Evolutionary conservation across 2,797 vertebrate genomes (phyloP), one percentile per base, ranked within the genome.

Genomic region (Onychomys arenicola): DNA sequence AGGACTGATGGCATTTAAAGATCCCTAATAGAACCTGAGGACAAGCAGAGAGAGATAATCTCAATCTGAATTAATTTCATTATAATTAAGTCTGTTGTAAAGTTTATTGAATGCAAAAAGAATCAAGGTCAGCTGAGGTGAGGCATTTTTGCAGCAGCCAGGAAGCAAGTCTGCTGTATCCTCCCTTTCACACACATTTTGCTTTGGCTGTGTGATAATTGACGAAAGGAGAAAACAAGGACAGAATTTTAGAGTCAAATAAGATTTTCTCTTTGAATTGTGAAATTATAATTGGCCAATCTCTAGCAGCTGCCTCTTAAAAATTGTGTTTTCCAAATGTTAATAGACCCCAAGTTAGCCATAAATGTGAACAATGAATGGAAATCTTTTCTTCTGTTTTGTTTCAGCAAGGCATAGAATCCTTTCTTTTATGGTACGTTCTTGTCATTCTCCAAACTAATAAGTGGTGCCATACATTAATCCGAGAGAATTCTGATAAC

Each of bases 261-360:
- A 63, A 95, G 89, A 90, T 95, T 97, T 97, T 97, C 43, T 96
- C 2, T 95, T 97, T 91, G 85, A 77, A 97, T 95, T 91, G 59
- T 77, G 55, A 97, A 90, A 98, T 96, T 88, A 90, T 52, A 93
- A 96, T 98, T 98, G 91, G 85, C 92, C 78, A 96, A 23, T 23
- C 43, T 93, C 82, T 75, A 89, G 91, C 91, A 96, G 90, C 95
- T 97, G 65, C 46, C 27, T 95, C 19, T 96, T 96, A 98, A 96
- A 97, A 97, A 92, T 65, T 96, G 85, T 96, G 92, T 95, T 97
- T 97, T 96, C 95, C 94, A 93, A 98, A 97, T 90, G 78, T n/a
- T 88, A 81, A 97, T 96, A 93, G 95, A n/a, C 77, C 92, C 40
- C 95, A 93, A 94, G 94, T 96, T 95, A 97, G 59, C 94, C 95